Base-by-base conservation (phyloP, 2,888 invertebrate species). In the Ophioninae sp. region DNA sequence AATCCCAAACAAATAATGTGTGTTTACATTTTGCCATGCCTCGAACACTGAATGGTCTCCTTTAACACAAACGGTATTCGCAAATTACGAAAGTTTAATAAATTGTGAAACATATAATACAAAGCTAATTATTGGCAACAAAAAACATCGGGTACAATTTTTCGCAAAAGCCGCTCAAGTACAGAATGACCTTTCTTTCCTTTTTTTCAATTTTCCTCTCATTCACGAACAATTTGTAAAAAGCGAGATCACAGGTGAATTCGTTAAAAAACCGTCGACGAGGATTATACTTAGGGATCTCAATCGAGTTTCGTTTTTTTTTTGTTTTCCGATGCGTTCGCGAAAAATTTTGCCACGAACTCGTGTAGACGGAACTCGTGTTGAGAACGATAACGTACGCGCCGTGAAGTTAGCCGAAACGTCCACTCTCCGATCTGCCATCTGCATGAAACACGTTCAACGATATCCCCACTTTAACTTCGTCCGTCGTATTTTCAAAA, bases 191-290 rank as follows among this genome's bases (percentile, higher is more conserved):
- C n/a, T n/a, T n/a, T n/a, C n/a, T n/a, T n/a, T n/a, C n/a, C n/a
- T n/a, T 39, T 23, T 59, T 59, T 37, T 65, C 44, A 7, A 65
- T 44, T 23, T 62, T 21, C 56, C 68, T 21, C 59, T 74, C 30
- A 23, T 21, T 44, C 44, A 73, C 77, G 50, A 74, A 68, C n/a
- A 69, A 74, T 74, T 69, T 39, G 69, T 70, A n/a, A 76, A 76
- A 76, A 76, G 56, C 41, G 75, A 67, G 75, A 76, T 76, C 75
- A 76, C 75, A 76, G 64, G 75, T 76, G 75, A 67, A 76, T 67
- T 73, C 57, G 70, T 70, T 39, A 56, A 70, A 64, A 64, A 61
- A 50, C 7, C 61, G 61, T 62, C 37, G 62, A 78, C n/a, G 62
- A 37, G 70, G 56, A 70, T 65, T 65, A 39, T 79, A 44, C 41